These are phyloP conservation scores for Edolisoma coerulescens DNA, from an alignment of 2,113 vertebrate species.

Conservation along the genomic window DNA sequence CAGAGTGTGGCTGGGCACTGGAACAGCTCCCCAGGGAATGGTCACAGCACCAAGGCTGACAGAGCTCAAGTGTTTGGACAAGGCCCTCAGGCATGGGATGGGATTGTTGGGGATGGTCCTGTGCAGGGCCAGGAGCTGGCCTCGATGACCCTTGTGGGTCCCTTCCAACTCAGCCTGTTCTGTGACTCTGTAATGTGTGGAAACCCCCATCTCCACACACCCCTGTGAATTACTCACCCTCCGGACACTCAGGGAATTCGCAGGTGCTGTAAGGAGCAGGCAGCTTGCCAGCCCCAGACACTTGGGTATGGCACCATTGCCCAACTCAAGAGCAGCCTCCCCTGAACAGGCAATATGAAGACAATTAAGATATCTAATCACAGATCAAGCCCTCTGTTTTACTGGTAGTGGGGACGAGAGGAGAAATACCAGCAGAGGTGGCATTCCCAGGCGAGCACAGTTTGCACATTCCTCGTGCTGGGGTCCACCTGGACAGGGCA, in stretches of 20 bases:
- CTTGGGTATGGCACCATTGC: not conserved
- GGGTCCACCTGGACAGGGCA: not conserved
- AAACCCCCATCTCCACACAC: not conserved
- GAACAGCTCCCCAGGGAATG: not conserved
- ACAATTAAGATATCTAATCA: not conserved
- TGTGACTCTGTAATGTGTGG: not conserved
- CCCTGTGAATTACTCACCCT: not conserved
- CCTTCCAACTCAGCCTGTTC: not conserved
- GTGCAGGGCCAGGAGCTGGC: not conserved
- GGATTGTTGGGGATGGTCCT: not conserved
- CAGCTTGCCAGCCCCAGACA: not conserved
- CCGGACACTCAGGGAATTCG: not conserved
- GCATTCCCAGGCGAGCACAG: not conserved
- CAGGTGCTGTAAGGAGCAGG: not conserved
- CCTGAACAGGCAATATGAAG: not conserved
- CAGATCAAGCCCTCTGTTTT: not conserved
- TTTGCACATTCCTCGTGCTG: not conserved
- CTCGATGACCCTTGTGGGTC: not conserved
- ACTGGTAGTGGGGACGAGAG: not conserved
- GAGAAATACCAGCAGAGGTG: not conserved
- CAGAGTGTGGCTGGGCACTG: not conserved
- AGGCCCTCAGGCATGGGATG: rapidly evolving
- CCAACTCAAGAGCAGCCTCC: not conserved
- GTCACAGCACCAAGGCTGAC: not conserved
- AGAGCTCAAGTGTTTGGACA: not conserved